Percentiles rank a stretch among this genome's conserved stretches.
Conservation (phyloP, 2,113 vertebrate species). For the Phocoena sinus region DNA sequence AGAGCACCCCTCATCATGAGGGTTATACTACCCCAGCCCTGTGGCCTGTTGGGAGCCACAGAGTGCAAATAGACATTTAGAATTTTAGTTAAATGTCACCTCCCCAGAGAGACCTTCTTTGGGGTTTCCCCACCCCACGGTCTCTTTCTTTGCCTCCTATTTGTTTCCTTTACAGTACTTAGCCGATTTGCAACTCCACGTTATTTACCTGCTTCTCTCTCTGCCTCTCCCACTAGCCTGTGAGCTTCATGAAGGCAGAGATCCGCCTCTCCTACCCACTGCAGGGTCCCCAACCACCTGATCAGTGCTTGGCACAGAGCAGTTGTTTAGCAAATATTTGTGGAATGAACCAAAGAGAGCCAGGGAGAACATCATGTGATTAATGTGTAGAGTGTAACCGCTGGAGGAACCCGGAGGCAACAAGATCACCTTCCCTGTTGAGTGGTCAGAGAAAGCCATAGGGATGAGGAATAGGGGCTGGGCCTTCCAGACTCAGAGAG, state of each 20-base stretch:
- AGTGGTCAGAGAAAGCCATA: not conserved
- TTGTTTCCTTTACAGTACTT: not conserved
- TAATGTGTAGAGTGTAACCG: not conserved
- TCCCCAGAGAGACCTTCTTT: not conserved
- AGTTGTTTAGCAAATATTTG: slow-evolving; percentile 18
- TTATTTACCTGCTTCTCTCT: not conserved
- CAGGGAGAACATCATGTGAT: not conserved
- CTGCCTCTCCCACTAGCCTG: not conserved
- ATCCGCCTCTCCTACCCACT: not conserved
- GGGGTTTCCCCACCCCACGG: not conserved
- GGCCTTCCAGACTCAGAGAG: not conserved
- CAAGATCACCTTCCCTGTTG: not conserved
- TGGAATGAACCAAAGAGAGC: not conserved
- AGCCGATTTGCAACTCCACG: not conserved
- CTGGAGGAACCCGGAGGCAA: not conserved
- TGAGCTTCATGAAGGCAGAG: not conserved
- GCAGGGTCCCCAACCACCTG: not conserved
- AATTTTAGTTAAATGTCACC: not conserved
- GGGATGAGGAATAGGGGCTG: not conserved
- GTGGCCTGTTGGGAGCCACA: not conserved
- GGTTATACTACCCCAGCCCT: not conserved
- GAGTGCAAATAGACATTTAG: not conserved
- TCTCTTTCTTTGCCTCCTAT: not conserved
- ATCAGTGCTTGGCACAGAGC: not conserved
- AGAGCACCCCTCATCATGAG: not conserved